A percentile compares a stretch with the other conserved stretches of the same genome.
phyloP scores from a whole-genome alignment of 2,113 vertebrate genomes.

The Meriones unguiculatus region DNA sequence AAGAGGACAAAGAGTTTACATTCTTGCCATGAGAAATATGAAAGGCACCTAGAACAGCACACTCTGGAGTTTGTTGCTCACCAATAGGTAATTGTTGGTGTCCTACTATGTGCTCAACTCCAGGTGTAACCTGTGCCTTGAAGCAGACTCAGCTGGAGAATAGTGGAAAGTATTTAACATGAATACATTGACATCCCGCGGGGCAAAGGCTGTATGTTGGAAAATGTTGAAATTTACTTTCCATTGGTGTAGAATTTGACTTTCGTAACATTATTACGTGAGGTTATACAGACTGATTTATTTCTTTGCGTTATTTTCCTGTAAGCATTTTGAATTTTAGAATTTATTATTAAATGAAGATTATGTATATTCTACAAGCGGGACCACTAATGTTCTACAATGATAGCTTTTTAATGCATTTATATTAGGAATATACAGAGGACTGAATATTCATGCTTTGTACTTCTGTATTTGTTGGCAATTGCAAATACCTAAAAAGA shows the following conservation, averaged over 20 bases:
- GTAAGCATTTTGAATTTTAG: background rate
- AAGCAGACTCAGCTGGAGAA: background rate
- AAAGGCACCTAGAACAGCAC: background rate
- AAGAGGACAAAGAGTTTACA: background rate
- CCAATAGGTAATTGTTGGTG: background rate
- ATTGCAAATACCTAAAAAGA: slow-evolving; percentile 15
- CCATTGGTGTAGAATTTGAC: background rate
- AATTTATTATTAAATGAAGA: background rate
- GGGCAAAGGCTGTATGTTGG: background rate
- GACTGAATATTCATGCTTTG: background rate
- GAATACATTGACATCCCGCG: background rate
- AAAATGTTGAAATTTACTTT: background rate
- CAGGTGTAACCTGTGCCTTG: background rate
- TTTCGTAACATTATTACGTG: background rate
- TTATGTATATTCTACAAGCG: background rate
- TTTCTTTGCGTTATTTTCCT: slow-evolving; percentile 3
- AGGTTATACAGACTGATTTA: background rate
- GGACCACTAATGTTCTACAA: background rate
- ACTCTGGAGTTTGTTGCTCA: background rate
- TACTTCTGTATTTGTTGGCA: background rate
- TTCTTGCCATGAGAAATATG: background rate
- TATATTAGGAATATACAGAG: background rate
- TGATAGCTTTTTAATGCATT: background rate
- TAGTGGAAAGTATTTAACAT: background rate
- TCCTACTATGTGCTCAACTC: background rate